phyloP scores from a whole-genome alignment of 2,113 vertebrate genomes.

The Percopsis transmontana region DNA sequence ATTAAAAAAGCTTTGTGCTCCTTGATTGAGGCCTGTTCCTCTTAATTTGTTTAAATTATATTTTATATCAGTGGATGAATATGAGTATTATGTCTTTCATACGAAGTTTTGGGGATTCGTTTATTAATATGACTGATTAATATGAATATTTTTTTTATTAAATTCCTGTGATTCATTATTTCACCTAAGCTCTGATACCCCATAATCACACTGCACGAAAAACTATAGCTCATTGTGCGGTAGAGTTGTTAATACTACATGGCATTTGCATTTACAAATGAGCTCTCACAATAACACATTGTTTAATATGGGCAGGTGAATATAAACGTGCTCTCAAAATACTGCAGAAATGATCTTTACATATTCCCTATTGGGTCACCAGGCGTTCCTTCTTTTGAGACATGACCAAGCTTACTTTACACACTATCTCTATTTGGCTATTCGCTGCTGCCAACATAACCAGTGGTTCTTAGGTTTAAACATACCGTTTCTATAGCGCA shows the following conservation, averaged over 20 bases:
- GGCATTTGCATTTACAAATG: not conserved
- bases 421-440: conserved; percentile 46
- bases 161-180: too few relatives aligned
- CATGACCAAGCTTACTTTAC: conserved; percentile 29
- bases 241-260: conserved; percentile 1
- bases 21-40: conserved; percentile 14
- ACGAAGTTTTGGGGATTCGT: too few relatives aligned
- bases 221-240: too few relatives aligned
- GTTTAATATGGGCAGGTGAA: not conserved
- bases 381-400: conserved; percentile 27
- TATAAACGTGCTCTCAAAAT: conserved; percentile 11
- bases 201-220: too few relatives aligned
- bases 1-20: conserved; percentile 1
- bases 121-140: too few relatives aligned
- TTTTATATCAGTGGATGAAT: not conserved
- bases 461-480: conserved; percentile 35
- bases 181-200: too few relatives aligned
- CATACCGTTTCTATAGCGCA: conserved; percentile 43
- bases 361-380: conserved; percentile 30
- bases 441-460: conserved; percentile 54
- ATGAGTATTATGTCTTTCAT: not conserved
- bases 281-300: not conserved
- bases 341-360: conserved; percentile 2
- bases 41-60: not conserved
- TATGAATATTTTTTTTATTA: too few relatives aligned